These are phyloP conservation scores for Ormyrus thymus DNA, from an alignment of 2,888 invertebrate genomes.

Conservation along the genomic window DNA sequence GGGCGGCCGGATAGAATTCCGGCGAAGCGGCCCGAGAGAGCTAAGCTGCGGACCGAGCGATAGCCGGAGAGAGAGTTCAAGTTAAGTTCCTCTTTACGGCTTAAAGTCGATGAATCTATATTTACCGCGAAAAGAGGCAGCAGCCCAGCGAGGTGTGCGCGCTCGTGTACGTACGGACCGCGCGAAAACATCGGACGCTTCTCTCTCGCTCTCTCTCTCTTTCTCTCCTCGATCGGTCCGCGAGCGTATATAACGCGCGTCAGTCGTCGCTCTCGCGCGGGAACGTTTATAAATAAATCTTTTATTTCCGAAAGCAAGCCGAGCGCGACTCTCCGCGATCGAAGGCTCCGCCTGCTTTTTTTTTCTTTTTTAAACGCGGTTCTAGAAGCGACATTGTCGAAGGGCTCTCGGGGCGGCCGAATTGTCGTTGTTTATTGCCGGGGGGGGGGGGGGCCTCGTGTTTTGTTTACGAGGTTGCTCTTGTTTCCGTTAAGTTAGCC, in stretches of 20 bases:
- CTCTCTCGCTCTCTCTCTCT: constrained; percentile 12
- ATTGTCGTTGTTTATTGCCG: too few relatives aligned
- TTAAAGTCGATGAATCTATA: constrained; percentile 42
- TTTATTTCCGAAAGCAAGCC: constrained; percentile 26
- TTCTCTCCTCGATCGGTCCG: background rate
- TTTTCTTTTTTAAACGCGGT: background rate
- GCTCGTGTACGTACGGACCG: background rate
- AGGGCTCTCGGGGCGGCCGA: too few relatives aligned
- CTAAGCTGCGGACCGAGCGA: too few relatives aligned
- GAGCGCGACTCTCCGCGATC: background rate
- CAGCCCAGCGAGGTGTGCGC: background rate
- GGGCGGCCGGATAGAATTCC: too few relatives aligned
- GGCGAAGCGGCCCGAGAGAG: too few relatives aligned
- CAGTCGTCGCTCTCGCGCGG: background rate
- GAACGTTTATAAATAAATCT: constrained; percentile 46
- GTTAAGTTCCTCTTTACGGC: constrained; percentile 11
- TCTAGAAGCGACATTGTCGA: too few relatives aligned
- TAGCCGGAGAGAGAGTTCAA: background rate
- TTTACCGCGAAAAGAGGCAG: constrained; percentile 2
- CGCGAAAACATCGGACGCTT: background rate
- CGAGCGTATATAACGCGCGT: constrained; percentile 19
- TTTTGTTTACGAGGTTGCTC: too few relatives aligned
- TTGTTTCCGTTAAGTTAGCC: too few relatives aligned
- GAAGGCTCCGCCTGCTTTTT: background rate
- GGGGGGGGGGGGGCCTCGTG: too few relatives aligned